Conservation (phyloP, 2,797 vertebrate genomes). For the Parotocinclus haroldoi region DNA sequence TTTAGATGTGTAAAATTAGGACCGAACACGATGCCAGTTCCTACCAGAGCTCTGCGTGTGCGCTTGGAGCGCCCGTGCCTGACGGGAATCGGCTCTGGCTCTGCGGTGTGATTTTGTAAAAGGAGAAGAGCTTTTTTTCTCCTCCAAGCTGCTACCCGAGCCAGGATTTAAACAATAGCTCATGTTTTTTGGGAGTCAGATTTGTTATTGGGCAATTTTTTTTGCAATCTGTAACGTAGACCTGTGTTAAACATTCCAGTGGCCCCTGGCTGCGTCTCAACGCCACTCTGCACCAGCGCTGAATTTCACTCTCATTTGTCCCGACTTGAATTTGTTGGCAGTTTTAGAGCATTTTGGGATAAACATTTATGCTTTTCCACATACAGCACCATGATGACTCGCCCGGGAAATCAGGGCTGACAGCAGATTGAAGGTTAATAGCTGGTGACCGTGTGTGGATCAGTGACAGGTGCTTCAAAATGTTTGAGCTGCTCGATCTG, state of each 20-base stretch:
- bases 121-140: no score
- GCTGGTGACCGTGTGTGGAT: neutral
- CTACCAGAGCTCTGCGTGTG: no score
- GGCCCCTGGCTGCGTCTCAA: conserved; percentile 35
- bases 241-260: conserved; percentile 44
- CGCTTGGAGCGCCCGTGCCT: no score
- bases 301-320: conserved; percentile 22
- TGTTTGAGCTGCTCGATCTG: no score
- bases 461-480: conserved; percentile 1
- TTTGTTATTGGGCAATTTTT: conserved; percentile 41
- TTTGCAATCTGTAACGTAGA: conserved; percentile 41
- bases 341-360: conserved; percentile 25
- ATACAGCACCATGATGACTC: conserved; percentile 6
- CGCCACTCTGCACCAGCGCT: conserved; percentile 30
- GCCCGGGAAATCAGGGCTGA: conserved; percentile 21
- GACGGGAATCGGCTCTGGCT: no score
- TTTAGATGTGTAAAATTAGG: no score
- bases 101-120: no score
- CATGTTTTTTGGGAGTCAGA: conserved; percentile 31
- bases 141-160: conserved; percentile 33
- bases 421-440: conserved; percentile 18
- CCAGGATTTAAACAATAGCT: conserved; percentile 44
- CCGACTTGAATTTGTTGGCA: conserved; percentile 13
- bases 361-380: conserved; percentile 32
- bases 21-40: no score